Base-by-base conservation (phyloP, 2,888 invertebrate species). In the Parnassius apollo region DNA sequence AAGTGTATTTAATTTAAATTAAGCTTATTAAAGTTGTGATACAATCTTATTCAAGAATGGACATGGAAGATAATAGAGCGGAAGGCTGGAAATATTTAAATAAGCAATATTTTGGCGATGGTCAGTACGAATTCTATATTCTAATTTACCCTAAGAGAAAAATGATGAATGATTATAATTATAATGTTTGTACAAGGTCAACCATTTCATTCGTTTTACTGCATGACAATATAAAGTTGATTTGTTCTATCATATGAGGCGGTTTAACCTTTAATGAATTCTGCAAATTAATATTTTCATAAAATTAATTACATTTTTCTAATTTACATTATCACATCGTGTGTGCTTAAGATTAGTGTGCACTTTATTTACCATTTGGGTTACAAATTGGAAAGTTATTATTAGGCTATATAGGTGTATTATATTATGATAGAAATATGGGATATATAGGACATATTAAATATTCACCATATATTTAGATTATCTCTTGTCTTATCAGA, bases 1-100 rank as follows among this genome's bases (percentile, higher is more conserved):
- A 58, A 62, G 59, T 25, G 44, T 50, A 61, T 50, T 62, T 59
- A 60, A 62, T 35, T 49, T 50, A 10, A 46, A 51, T 45, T 49
- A 55, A 51, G 35, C 18, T 59, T 13, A 44, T 42, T 8, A 56
- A 59, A 50, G 25, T 57, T 49, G 45, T 57, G 42, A 52, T 25
- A 59, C 22, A 55, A 45, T 45, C 13, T 42, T 45, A 57, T 53
- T 60, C 53, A 46, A 65, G 63, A 58, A 87, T 88, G 87, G 85
- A 83, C 64, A 69, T 79, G 22, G 89, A 86, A 59, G 90, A 88
- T 62, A 88, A 89, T 44, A 89, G 91, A 51, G 91, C 85, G 2
- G 91, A 91, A 71, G 91, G 91, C 69, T 91, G 91, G 91, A 91
- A 91, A 71, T 91, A 86, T 77, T 80, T 91, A 66, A 91, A 91